These are phyloP conservation scores for Tribolium freemani DNA, from an alignment of 2,888 invertebrate species.

Conservation along the genomic window DNA sequence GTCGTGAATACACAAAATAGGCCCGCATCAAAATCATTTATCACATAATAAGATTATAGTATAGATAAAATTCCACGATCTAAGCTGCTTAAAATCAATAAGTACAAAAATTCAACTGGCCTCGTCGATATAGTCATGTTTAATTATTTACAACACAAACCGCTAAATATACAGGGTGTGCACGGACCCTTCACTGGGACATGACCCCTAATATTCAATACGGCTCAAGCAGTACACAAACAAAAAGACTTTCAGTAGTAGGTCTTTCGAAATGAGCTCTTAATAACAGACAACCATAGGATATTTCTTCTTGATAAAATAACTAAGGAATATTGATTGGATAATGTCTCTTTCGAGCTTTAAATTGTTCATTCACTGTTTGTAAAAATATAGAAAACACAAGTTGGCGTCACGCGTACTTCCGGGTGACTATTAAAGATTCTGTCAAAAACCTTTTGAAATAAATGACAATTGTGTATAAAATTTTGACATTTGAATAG, in stretches of 20 bases:
- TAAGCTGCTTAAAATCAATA: neutral
- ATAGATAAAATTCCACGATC: neutral
- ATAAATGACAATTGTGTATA: no score
- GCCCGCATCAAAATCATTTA: conserved; percentile 28
- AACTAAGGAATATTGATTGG: no score
- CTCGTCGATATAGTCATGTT: neutral
- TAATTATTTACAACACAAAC: conserved; percentile 21
- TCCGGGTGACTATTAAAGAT: no score
- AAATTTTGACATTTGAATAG: no score
- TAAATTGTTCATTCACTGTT: neutral
- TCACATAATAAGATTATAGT: neutral
- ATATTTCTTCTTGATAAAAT: no score
- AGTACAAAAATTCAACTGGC: conserved; percentile 1
- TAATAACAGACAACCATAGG: neutral
- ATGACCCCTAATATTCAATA: neutral
- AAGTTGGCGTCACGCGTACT: no score
- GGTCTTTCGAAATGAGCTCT: no score
- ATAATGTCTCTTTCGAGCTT: no score
- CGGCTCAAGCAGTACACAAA: no score
- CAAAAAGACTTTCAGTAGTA: no score
- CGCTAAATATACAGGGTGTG: conserved; percentile 23
- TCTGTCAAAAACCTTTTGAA: no score
- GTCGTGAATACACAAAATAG: conserved; percentile 33
- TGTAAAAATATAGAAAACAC: neutral
- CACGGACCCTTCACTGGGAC: neutral